These are phyloP conservation scores for Tenrec ecaudatus DNA, from an alignment of 2,113 vertebrate genomes.

Conservation along the genomic window DNA sequence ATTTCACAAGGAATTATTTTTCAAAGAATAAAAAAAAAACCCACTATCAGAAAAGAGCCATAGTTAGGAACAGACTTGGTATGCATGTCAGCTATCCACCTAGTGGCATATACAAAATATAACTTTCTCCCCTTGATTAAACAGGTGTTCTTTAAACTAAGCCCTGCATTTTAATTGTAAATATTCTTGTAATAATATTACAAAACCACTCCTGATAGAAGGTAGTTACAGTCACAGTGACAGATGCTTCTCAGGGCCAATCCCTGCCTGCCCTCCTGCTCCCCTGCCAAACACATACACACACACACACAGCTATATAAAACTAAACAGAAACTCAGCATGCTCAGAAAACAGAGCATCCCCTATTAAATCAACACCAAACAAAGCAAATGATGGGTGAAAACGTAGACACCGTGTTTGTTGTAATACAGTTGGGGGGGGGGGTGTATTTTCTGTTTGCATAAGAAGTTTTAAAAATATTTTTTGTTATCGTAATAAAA, in stretches of 20 bases:
- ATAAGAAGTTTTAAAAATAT: neutral
- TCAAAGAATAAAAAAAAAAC: neutral
- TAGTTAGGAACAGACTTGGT: neutral
- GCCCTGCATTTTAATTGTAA: constrained; percentile 65
- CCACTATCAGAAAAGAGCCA: neutral
- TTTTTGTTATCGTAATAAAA: neutral
- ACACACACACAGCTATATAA: neutral
- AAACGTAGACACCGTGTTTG: neutral
- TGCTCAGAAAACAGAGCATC: neutral
- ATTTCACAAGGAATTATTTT: neutral
- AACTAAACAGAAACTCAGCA: neutral
- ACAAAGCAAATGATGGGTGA: neutral
- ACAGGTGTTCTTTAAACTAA: constrained; percentile 68
- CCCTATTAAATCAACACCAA: neutral
- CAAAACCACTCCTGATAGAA: neutral
- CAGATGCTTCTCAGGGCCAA: neutral
- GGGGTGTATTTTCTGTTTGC: neutral
- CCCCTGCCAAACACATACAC: too few species aligned
- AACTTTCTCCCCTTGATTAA: constrained; percentile 70
- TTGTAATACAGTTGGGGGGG: neutral
- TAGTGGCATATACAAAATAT: constrained; percentile 47
- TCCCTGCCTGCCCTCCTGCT: too few species aligned
- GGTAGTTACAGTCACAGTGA: neutral
- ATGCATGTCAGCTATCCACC: constrained; percentile 47
- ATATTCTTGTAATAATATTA: constrained; percentile 41